Evolutionary conservation across 2,797 vertebrate species (phyloP).

Genomic region (Tauraco hartlaubi): DNA sequence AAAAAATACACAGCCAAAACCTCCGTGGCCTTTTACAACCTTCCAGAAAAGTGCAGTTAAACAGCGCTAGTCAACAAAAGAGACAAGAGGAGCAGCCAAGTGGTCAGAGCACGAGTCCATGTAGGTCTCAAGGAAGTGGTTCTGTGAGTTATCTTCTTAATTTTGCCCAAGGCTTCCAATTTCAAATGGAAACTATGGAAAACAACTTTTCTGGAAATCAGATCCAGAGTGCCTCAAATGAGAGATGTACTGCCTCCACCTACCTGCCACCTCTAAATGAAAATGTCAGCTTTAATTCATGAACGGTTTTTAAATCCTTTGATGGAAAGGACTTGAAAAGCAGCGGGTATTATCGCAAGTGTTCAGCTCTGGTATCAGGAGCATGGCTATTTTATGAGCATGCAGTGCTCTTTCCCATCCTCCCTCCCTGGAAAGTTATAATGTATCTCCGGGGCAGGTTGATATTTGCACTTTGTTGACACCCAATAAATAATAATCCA

Average conservation of each 20-base stretch:
- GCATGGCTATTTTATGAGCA: neutral
- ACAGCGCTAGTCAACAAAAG: neutral
- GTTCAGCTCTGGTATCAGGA: neutral
- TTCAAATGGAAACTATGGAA: neutral
- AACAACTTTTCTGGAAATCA: neutral
- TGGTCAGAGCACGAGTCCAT: neutral
- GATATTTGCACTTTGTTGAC: conserved; percentile 70
- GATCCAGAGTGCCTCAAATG: conserved; percentile 21
- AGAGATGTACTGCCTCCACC: conserved; percentile 12
- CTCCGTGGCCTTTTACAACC: neutral
- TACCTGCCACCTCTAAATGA: conserved; percentile 30
- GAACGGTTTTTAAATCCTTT: conserved; percentile 27
- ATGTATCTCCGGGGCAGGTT: conserved; percentile 46
- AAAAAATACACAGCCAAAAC: neutral
- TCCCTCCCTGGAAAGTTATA: conserved; percentile 20
- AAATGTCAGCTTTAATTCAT: conserved; percentile 68
- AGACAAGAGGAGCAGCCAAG: neutral
- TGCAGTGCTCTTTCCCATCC: neutral
- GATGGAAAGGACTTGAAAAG: conserved; percentile 54
- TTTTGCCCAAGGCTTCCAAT: neutral
- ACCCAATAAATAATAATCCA: conserved; percentile 72
- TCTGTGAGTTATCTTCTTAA: neutral
- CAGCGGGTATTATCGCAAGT: neutral
- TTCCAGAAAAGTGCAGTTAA: neutral
- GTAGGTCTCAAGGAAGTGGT: neutral